Evolutionary conservation across 2,888 invertebrate species (phyloP), one percentile per base, ranked within the genome.

Genomic region (Aporophyla nigra): DNA sequence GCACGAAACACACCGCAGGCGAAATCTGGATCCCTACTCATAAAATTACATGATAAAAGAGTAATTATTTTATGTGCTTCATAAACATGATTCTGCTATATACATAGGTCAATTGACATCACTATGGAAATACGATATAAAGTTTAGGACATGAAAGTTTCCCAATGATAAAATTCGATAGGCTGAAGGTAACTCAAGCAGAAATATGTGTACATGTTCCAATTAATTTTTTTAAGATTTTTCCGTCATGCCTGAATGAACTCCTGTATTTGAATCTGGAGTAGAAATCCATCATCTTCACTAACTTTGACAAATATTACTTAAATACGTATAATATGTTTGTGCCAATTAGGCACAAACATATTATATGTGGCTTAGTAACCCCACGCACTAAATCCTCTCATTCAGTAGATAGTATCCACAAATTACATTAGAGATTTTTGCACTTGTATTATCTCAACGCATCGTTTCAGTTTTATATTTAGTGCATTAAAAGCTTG

Each of bases 391-490:
- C 65, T 49, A 19, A 62, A n/a, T 27, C 16, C n/a, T n/a, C n/a
- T n/a, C 5, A 53, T 24, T 74, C n/a, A 21, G 54, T 65, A 58
- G 63, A n/a, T 24, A 56, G 16, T 27, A 43, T 24, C 21, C 7
- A 59, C 59, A 65, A 78, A 77, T 77, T 21, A 53, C 1, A 24
- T 53, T 24, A 46, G 5, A 62, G n/a, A 33, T 56, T 54, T 63
- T 49, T 74, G 33, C 65, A 66, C 49, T 68, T 51, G 5, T 21
- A 21, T 24, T 67, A 58, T 74, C 27, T 67, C 51, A 62, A 70
- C 66, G 58, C 74, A 53, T 70, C 63, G 19, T 67, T 78, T 33
- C 0, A n/a, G 53, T 71, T 66, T 78, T 63, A 62, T 72, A 67
- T 67, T 27, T 21, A 53, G 27, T 54, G 12, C 54, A 62, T 67